Evolutionary conservation across 2,888 invertebrate species (phyloP), one percentile per base, ranked within the genome.

Genomic region (Heliconius ismenius): DNA sequence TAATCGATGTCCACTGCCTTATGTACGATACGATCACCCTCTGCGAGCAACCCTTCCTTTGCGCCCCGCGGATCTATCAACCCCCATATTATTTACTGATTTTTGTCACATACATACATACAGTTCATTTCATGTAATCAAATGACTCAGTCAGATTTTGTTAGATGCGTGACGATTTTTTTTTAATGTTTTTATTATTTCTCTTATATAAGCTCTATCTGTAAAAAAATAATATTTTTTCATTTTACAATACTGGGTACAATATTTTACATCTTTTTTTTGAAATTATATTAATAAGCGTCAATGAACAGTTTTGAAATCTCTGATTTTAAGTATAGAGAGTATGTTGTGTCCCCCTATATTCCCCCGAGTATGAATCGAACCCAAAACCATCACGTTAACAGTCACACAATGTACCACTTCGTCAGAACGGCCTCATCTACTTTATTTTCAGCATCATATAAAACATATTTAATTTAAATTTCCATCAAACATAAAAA

Each of bases 51-150:
- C 81, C 81, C 81, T 81, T 81, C 78, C 78, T 80, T 84, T 84
- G 83, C 86, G 84, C 90, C 91, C 88, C 88, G 86, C 85, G 90
- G 91, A 92, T 92, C 92, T 91, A 91, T 90, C 88, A 89, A 89
- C 89, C 91, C 92, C 90, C 86, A 82, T 87, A 92, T 90, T 90
- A 92, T 92, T 88, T 92, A 91, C 91, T 85, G 84, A 91, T 91
- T 84, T 85, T 78, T 77, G 75, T 78, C 79, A 80, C 79, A 81
- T 79, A 79, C 78, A 76, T 49, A 49, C 49, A 49, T 49, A 49
- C 49, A 49, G 1, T 64, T 58, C 67, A 67, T 62, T 67, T 65
- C 69, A 72, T 76, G 72, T 76, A 72, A 76, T 76, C 72, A 73
- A 73, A 67, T 76, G 70, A 73, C 28, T 64, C 73, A 72, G 76